Evolutionary conservation across 2,113 vertebrate genomes (phyloP).

Genomic region (Nothoprocta pentlandii): DNA sequence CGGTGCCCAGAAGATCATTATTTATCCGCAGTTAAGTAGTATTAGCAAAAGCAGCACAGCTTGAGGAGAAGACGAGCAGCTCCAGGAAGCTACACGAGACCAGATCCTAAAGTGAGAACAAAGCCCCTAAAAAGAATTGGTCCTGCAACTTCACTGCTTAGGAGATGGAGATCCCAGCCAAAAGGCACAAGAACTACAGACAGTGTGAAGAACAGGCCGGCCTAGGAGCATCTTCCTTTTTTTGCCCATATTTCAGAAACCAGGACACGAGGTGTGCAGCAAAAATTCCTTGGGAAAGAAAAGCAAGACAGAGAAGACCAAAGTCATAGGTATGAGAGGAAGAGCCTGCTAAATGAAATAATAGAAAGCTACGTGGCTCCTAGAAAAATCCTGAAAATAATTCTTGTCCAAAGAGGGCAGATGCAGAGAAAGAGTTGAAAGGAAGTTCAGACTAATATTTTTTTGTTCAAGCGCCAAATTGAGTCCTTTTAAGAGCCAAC

Average conservation of each 20-base stretch:
- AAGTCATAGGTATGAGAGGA: fast-evolving
- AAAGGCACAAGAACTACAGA: neutral
- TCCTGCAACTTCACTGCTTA: neutral
- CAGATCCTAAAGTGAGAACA: neutral
- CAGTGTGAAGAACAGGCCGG: neutral
- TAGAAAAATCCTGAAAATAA: neutral
- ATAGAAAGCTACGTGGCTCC: neutral
- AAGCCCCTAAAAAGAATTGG: neutral
- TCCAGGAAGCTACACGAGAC: neutral
- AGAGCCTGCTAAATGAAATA: neutral
- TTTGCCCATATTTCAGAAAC: neutral
- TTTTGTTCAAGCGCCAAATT: neutral
- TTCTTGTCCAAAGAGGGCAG: neutral
- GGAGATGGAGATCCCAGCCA: neutral
- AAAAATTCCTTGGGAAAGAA: neutral
- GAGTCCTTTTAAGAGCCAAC: neutral
- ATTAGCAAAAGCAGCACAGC: neutral
- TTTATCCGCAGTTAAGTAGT: slow-evolving; percentile 43
- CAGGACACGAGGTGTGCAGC: fast-evolving
- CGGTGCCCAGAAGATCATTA: neutral
- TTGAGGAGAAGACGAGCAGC: neutral
- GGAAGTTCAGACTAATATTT: neutral
- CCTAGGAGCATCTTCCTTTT: neutral
- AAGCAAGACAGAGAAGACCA: neutral
- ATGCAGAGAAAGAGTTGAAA: neutral